Evolutionary conservation across 2,888 invertebrate species (phyloP), one percentile per base, ranked within the genome.

Genomic region (Digitonthophagus gazella): DNA sequence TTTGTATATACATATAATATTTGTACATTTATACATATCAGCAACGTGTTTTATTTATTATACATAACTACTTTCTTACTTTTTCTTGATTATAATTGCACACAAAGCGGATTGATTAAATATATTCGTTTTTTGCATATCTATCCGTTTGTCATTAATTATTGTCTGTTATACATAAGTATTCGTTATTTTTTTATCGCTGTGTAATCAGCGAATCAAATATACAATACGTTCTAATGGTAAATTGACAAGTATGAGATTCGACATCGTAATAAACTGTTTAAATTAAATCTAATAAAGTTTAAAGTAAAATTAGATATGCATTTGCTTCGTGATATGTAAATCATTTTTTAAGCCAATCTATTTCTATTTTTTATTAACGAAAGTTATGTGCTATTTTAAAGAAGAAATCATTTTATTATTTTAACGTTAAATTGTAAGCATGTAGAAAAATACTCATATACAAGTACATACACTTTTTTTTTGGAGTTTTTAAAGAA

Each of bases 11-110:
- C 61, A 61, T 61, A 61, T 61, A 61, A 19, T 18, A 18, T 61
- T 61, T 61, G 61, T 61, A 61, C 61, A 61, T 61, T 61, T 61
- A 61, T 61, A 61, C 61, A 61, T n/a, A 19, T 2, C 6, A 6
- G 3, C 3, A 44, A 44, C 6, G 6, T 11, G 28, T 44, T 44
- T 11, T 8, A 44, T 44, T 44, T 4, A 22, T 22, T 22, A 4
- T 22, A 4, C 22, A 6, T 22, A n/a, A n/a, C n/a, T 22, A 22
- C 3, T 22, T 22, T 22, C 3, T 22, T 22, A 3, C 4, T 4
- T 44, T 8, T 44, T 44, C 28, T 44, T 44, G 28, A 44, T 5
- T 44, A 44, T 44, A 44, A 44, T 44, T 44, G 28, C 28, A 44
- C 28, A 44, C 28, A 3, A 44, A 44, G 28, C 28, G 11, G 6